Conservation (phyloP, 2,797 vertebrate genomes). For the Danio choprae region DNA sequence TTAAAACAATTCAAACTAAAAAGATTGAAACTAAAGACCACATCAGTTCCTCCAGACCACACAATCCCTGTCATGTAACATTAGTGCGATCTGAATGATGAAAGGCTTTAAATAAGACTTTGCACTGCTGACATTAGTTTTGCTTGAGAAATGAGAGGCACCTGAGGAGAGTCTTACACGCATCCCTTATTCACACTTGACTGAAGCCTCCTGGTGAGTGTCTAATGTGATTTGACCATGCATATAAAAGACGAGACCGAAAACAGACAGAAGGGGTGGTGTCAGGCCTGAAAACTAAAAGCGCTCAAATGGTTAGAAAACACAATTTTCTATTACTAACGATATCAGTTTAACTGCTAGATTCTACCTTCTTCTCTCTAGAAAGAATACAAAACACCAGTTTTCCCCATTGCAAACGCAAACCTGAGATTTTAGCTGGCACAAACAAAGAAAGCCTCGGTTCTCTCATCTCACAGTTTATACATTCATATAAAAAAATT, state of each 20-base stretch:
- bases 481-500: too few relatives aligned
- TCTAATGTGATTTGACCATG: constrained; percentile 74
- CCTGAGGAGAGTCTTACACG: constrained; percentile 65
- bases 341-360: constrained; percentile 14
- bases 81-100: constrained; percentile 5
- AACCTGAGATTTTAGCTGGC: constrained; percentile 8
- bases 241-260: constrained; percentile 67
- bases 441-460: background rate
- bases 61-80: background rate
- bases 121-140: constrained; percentile 21
- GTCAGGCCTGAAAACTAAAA: constrained; percentile 21
- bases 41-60: background rate
- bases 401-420: constrained; percentile 23
- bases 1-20: too few relatives aligned
- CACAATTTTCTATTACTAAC: constrained; percentile 19
- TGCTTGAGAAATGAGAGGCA: constrained; percentile 50
- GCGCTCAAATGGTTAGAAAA: constrained; percentile 22
- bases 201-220: constrained; percentile 65
- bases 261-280: constrained; percentile 46
- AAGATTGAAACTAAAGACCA: background rate
- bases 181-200: constrained; percentile 66
- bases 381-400: background rate
- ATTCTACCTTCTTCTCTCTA: background rate
- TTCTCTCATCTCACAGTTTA: background rate
- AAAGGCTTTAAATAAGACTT: constrained; percentile 14